phyloP scores from a whole-genome alignment of 64 coral and sea anemone genomes.

The Trachythela sp. region DNA sequence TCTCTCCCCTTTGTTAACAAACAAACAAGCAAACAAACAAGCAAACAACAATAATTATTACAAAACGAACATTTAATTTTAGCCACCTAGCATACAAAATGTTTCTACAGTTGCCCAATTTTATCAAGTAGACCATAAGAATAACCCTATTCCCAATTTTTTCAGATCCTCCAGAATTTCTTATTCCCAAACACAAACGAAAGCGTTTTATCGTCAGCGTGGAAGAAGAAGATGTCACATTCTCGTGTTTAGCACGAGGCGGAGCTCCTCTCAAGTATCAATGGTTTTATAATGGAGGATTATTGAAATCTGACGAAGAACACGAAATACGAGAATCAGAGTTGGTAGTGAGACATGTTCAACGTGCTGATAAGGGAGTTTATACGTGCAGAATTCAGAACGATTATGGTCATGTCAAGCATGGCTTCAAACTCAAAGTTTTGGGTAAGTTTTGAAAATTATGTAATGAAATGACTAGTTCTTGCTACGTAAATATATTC shows the following conservation, averaged over 20 bases:
- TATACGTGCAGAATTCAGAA: background rate
- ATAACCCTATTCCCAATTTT: too few relatives aligned
- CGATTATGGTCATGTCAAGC: background rate
- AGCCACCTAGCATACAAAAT: too few relatives aligned
- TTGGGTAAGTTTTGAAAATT: background rate
- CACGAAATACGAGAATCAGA: background rate
- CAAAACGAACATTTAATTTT: too few relatives aligned
- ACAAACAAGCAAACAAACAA: too few relatives aligned
- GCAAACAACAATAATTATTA: too few relatives aligned
- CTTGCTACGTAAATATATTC: too few relatives aligned
- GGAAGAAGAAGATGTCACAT: background rate
- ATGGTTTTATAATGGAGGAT: background rate
- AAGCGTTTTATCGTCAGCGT: background rate
- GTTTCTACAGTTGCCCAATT: too few relatives aligned
- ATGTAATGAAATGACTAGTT: too few relatives aligned
- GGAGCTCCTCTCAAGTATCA: background rate
- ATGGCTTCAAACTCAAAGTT: background rate
- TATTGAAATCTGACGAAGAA: background rate
- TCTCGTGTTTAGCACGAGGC: background rate
- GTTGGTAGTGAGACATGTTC: background rate
- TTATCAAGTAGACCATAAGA: too few relatives aligned
- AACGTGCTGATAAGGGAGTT: background rate
- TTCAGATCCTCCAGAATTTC: slow-evolving; percentile 16
- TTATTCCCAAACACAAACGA: slow-evolving; percentile 4
- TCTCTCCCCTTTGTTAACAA: too few relatives aligned